These are phyloP conservation scores for Brachyalestes nurse DNA, from an alignment of 2,797 vertebrate genomes.

Conservation along the genomic window DNA sequence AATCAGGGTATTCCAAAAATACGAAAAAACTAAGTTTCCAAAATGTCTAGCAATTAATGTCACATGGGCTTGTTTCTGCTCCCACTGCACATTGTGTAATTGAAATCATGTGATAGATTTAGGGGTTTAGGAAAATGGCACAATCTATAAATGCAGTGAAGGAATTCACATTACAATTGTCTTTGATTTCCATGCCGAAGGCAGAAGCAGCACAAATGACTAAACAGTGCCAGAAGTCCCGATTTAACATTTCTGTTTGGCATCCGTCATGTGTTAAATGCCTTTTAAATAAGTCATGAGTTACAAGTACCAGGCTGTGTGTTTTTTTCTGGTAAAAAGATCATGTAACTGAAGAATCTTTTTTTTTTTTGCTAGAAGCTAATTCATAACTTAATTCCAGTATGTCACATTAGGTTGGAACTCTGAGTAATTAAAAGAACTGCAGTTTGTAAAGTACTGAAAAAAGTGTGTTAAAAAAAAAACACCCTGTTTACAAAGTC, in stretches of 20 bases:
- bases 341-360: conserved; percentile 17
- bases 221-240: conserved; percentile 64
- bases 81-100: conserved; percentile 23
- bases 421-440: not conserved
- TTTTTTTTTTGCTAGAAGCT: conserved; percentile 27
- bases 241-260: conserved; percentile 57
- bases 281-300: conserved; percentile 35
- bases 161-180: conserved; percentile 35
- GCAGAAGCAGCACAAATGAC: conserved; percentile 62
- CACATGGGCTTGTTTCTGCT: conserved; percentile 28
- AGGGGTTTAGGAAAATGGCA: not conserved
- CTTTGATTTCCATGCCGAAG: conserved; percentile 41
- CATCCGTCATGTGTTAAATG: conserved; percentile 42
- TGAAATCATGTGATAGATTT: conserved; percentile 30
- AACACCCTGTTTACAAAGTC: not conserved
- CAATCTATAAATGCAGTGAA: conserved; percentile 23
- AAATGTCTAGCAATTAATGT: conserved; percentile 64
- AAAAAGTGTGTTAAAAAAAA: conserved; percentile 4
- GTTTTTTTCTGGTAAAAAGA: conserved; percentile 15
- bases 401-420: not conserved
- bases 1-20: conserved; percentile 36
- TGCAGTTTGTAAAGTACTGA: not conserved
- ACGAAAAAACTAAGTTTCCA: not conserved
- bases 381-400: conserved; percentile 14
- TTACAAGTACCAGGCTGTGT: conserved; percentile 7